A percentile compares a stretch with the other conserved stretches of the same genome.
These are phyloP conservation scores for Apocrypta bakeri DNA, from an alignment of 1,140 invertebrate genomes.

Conservation along the genomic window DNA sequence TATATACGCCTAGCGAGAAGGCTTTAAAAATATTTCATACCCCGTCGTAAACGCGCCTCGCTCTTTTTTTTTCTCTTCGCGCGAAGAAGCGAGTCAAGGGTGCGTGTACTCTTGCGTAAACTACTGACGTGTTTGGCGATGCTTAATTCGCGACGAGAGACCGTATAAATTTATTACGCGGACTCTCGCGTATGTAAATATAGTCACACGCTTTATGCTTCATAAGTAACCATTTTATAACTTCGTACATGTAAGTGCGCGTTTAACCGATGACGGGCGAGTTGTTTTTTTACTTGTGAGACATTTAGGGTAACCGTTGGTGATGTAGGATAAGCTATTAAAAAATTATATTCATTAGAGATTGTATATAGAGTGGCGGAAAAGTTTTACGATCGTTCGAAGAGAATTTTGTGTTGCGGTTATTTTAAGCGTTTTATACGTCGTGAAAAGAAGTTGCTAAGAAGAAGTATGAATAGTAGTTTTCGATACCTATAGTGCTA, in stretches of 20 bases:
- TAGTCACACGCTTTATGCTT: not conserved
- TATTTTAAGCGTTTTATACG: too few species aligned
- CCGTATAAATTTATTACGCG: slow-evolving; percentile 2
- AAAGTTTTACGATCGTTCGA: too few species aligned
- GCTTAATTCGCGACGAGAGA: slow-evolving; percentile 11
- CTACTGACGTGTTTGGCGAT: slow-evolving; percentile 6
- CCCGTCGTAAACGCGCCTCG: not conserved
- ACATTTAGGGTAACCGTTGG: too few species aligned
- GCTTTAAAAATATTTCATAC: slow-evolving; percentile 16
- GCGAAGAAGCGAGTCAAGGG: slow-evolving; percentile 1
- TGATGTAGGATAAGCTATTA: too few species aligned
- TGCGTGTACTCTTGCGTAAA: not conserved
- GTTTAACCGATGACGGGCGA: not conserved
- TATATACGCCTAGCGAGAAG: too few species aligned
- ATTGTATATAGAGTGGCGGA: too few species aligned
- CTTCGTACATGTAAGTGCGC: not conserved
- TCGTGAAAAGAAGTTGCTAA: too few species aligned
- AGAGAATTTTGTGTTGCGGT: too few species aligned
- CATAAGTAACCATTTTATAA: not conserved
- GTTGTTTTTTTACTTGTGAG: not conserved
- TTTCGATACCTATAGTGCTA: too few species aligned
- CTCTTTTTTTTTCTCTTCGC: not conserved
- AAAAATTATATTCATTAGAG: too few species aligned
- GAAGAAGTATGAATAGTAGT: too few species aligned
- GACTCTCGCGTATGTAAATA: not conserved